Conservation (phyloP, 1,140 invertebrate genomes). For the Ceratoteleas bidentatus region DNA sequence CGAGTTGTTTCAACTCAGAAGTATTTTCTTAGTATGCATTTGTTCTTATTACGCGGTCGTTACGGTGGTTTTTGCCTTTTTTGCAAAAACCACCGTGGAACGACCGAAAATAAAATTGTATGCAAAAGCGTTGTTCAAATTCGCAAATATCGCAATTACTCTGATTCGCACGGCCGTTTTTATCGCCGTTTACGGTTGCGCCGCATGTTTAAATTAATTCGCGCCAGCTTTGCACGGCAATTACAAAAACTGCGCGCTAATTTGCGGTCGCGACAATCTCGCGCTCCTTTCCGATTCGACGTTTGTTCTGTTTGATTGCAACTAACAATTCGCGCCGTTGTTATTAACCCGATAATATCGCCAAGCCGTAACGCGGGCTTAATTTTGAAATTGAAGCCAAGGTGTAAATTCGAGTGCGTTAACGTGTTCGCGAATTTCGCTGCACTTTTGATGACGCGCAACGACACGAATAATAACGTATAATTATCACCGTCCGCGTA, state of each 20-base stretch:
- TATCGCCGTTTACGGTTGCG: slow-evolving; percentile 17
- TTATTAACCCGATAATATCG: slow-evolving; percentile 20
- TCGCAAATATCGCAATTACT: slow-evolving; percentile 36
- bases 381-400: slow-evolving; percentile 56
- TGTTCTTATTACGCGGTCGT: slow-evolving; percentile 43
- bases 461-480: slow-evolving; percentile 48
- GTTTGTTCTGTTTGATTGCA: not conserved
- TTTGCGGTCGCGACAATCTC: too few relatives aligned
- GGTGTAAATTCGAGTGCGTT: slow-evolving; percentile 51
- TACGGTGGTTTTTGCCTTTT: slow-evolving; percentile 9
- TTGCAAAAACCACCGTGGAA: slow-evolving; percentile 9
- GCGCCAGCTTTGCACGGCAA: not conserved
- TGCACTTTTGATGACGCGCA: slow-evolving; percentile 32
- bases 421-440: slow-evolving; percentile 47
- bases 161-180: slow-evolving; percentile 17
- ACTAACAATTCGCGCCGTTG: slow-evolving; percentile 8
- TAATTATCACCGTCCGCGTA: slow-evolving; percentile 55
- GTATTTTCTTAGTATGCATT: slow-evolving; percentile 10
- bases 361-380: slow-evolving; percentile 22
- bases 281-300: not conserved
- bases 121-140: slow-evolving; percentile 22
- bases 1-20: too few relatives aligned
- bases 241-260: not conserved
- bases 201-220: slow-evolving; percentile 40
- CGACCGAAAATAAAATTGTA: slow-evolving; percentile 36